phyloP scores from a whole-genome alignment of 2,797 vertebrate species.

The Chiloscyllium punctatum region DNA sequence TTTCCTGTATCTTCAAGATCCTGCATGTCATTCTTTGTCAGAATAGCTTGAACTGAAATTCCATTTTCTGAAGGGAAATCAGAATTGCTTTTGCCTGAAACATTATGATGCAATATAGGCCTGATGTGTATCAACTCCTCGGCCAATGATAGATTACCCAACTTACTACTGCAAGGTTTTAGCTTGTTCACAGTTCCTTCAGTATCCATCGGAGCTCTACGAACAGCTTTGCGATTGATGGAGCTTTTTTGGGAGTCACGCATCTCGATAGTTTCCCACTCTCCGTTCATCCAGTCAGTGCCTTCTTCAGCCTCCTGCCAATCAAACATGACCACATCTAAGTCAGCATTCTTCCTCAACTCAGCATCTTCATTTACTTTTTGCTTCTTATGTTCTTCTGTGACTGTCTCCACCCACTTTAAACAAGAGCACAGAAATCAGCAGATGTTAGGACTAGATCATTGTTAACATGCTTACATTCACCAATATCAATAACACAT shows the following conservation, averaged over 20 bases:
- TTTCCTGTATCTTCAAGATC: constrained; percentile 20
- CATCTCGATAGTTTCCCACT: not conserved
- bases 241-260: constrained; percentile 15
- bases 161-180: not conserved
- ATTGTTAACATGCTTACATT: not conserved
- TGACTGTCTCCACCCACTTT: not conserved
- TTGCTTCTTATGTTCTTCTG: constrained; percentile 21
- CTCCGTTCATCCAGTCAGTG: constrained; percentile 24
- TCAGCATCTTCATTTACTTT: not conserved
- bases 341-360: not conserved
- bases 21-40: not conserved
- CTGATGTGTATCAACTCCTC: constrained; percentile 9
- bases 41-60: not conserved
- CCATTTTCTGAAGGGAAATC: not conserved
- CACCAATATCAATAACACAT: not conserved
- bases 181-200: constrained; percentile 23
- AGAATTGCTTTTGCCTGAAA: not conserved
- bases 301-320: constrained; percentile 28
- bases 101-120: constrained; percentile 15
- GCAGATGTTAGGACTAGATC: not conserved
- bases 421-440: constrained; percentile 4
- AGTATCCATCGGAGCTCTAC: constrained; percentile 7
- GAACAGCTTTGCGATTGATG: not conserved
- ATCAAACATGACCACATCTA: constrained; percentile 21
- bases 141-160: constrained; percentile 13